A percentile compares a stretch with the other conserved stretches of the same genome.
Evolutionary conservation across 2,797 vertebrate species (phyloP).

Genomic region (Microctenopoma lineatum): DNA sequence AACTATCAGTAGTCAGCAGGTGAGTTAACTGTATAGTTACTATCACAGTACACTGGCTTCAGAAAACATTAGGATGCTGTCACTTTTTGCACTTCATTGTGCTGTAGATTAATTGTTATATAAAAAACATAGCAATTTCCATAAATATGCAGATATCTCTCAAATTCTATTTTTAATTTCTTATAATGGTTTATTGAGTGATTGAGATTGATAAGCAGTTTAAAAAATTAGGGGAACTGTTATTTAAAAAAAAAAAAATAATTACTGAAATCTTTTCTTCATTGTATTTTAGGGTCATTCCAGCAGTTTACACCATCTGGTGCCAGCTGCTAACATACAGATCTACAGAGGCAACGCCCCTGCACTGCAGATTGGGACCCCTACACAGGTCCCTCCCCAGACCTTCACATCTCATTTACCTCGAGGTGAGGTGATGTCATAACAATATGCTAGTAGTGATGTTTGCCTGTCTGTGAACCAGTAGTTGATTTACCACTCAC

Average conservation of each 20-base stretch:
- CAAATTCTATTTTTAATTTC: too few species aligned
- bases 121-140: too few species aligned
- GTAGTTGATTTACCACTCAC: neutral
- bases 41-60: neutral
- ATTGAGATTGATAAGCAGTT: too few species aligned
- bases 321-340: slow-evolving; percentile 92
- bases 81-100: neutral
- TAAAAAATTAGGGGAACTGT: neutral
- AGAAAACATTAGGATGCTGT: neutral
- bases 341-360: slow-evolving; percentile 93
- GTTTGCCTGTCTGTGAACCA: neutral
- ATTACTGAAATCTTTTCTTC: slow-evolving; percentile 26
- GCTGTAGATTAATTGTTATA: too few species aligned
- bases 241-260: too few species aligned
- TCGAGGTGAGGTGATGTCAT: slow-evolving; percentile 84
- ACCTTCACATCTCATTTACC: slow-evolving; percentile 92
- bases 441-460: neutral
- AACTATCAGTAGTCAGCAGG: slow-evolving; percentile 98
- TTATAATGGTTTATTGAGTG: too few species aligned
- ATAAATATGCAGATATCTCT: too few species aligned
- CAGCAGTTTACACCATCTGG: slow-evolving; percentile 94
- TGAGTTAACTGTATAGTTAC: slow-evolving; percentile 57
- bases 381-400: slow-evolving; percentile 76
- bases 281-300: slow-evolving; percentile 88
- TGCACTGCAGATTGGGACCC: slow-evolving; percentile 90